Conservation (phyloP, 2,888 invertebrate species). For the Limnephilus rhombicus region DNA sequence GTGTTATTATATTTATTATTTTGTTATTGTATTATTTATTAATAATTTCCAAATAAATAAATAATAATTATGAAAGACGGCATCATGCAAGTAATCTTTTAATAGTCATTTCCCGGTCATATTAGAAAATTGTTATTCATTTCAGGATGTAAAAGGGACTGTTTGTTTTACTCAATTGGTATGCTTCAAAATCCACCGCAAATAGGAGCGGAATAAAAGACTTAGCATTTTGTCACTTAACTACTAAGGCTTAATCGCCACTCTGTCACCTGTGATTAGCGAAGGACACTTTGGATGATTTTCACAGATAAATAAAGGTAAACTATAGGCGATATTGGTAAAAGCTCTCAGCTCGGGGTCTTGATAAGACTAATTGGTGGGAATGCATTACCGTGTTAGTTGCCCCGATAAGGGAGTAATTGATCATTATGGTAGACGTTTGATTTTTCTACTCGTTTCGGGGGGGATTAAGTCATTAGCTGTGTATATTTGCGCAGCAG, state of each 20-base stretch:
- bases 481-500: conserved; percentile 35
- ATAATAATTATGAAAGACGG: too few species aligned
- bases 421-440: conserved; percentile 45
- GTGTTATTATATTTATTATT: neutral
- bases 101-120: neutral
- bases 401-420: conserved; percentile 34
- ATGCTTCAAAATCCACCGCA: neutral
- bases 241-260: neutral
- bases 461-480: conserved; percentile 53
- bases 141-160: neutral
- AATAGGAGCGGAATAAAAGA: neutral
- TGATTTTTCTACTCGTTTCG: conserved; percentile 33
- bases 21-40: too few species aligned
- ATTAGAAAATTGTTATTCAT: neutral
- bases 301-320: neutral
- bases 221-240: neutral
- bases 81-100: too few species aligned
- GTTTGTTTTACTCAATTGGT: neutral
- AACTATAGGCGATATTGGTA: conserved; percentile 25
- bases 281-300: neutral
- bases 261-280: neutral
- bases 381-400: conserved; percentile 38
- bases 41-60: too few species aligned
- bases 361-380: conserved; percentile 46
- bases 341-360: conserved; percentile 36